Evolutionary conservation across 2,888 invertebrate genomes (phyloP), one percentile per base, ranked within the genome.

Genomic region (Brachyptera risi): DNA sequence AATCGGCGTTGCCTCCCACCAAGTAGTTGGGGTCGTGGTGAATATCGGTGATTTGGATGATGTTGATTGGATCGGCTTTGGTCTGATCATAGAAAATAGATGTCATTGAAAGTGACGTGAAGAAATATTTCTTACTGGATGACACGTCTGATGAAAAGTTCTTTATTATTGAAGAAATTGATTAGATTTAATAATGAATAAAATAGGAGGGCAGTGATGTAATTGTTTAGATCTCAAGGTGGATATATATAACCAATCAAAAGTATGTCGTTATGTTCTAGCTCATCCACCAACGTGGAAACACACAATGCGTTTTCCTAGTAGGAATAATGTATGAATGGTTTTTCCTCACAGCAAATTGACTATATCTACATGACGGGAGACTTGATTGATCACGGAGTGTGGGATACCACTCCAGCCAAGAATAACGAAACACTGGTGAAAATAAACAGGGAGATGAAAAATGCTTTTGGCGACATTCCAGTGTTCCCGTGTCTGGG

Each of bases 311-410:
- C n/a, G n/a, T n/a, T n/a, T n/a, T n/a, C n/a, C n/a, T n/a, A n/a
- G n/a, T n/a, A n/a, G n/a, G n/a, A n/a, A n/a, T n/a, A n/a, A n/a
- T n/a, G n/a, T n/a, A n/a, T n/a, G n/a, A n/a, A n/a, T 7, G 17
- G 9, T 60, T 27, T 49, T 49, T 71, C 21, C 11, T 7, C 21
- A 71, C 69, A 83, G 78, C 76, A 85, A 40, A 75, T 86, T 21
- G 84, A 85, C 66, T 80, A 81, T 24, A 78, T 95, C 4, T 87
- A 92, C 69, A 89, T 90, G 73, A 90, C 94, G 19, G 96, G 96
- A 1, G 96, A 96, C 71, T 81, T 91, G 3, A 83, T 93, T 47
- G 87, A 92, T 68, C 95, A 95, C 71, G 86, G 87, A 65, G 82
- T 92, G n/a, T 96, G 96, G 95, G 84, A 85, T 67, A 94, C 94